Conservation (phyloP, 2,797 vertebrate species). For the Gephyroberyx darwinii region DNA sequence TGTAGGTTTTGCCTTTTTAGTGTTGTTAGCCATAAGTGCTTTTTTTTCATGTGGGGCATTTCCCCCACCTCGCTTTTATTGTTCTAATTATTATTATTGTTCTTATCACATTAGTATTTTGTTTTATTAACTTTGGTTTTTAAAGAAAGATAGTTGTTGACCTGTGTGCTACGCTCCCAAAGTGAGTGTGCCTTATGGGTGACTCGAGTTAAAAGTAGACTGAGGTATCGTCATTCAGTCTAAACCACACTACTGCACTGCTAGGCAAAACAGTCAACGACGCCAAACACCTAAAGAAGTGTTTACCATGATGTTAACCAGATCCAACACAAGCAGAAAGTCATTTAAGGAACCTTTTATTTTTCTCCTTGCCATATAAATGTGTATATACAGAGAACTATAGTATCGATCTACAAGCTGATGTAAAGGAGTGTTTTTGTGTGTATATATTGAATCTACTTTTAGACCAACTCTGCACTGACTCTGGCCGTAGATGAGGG, state of each 20-base stretch:
- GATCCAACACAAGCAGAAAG: slow-evolving; percentile 48
- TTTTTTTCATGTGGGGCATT: slow-evolving; percentile 39
- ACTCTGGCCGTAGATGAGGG: slow-evolving; percentile 50
- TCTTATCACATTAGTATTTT: neutral
- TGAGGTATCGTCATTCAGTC: neutral
- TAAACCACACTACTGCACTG: slow-evolving; percentile 10
- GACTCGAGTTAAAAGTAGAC: slow-evolving; percentile 49
- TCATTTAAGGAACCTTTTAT: slow-evolving; percentile 32
- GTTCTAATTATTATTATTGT: slow-evolving; percentile 19
- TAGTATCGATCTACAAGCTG: slow-evolving; percentile 66
- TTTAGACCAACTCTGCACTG: slow-evolving; percentile 71
- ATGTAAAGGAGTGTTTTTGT: slow-evolving; percentile 67
- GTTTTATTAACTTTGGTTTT: slow-evolving; percentile 24
- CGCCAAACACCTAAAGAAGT: slow-evolving; percentile 20
- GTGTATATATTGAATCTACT: slow-evolving; percentile 54
- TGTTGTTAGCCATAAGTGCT: slow-evolving; percentile 68
- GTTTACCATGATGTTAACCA: slow-evolving; percentile 54
- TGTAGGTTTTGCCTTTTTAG: slow-evolving; percentile 53
- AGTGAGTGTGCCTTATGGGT: slow-evolving; percentile 69
- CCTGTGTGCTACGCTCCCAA: slow-evolving; percentile 40
- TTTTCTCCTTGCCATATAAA: slow-evolving; percentile 65
- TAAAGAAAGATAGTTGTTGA: slow-evolving; percentile 6
- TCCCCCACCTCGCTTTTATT: slow-evolving; percentile 22
- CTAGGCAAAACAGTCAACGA: slow-evolving; percentile 30
- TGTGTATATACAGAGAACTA: slow-evolving; percentile 74